Conservation (phyloP, 2,888 invertebrate genomes). For the Cyclophora albipunctata region DNA sequence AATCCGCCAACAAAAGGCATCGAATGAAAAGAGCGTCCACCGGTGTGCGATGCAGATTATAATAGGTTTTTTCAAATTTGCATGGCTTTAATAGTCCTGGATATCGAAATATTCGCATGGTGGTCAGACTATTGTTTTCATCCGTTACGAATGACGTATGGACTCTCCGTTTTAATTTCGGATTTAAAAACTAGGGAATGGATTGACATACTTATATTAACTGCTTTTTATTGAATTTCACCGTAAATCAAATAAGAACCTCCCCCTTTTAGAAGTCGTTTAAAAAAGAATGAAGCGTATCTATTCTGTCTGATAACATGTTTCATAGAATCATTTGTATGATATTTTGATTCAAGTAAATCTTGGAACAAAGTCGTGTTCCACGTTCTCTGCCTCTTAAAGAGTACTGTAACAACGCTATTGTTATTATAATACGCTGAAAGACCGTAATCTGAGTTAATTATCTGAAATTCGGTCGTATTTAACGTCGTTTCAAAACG, state of each 20-base stretch:
- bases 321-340: too few relatives aligned
- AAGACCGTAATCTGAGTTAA: constrained; percentile 68
- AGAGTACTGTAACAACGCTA: too few relatives aligned
- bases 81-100: constrained; percentile 61
- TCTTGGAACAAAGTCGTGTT: too few relatives aligned
- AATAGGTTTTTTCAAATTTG: constrained; percentile 70
- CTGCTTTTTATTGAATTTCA: too few relatives aligned
- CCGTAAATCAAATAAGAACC: too few relatives aligned
- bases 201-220: too few relatives aligned
- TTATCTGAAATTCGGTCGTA: constrained; percentile 67
- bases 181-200: not conserved
- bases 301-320: too few relatives aligned
- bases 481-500: constrained; percentile 64
- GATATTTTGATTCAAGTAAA: too few relatives aligned
- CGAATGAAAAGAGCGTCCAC: constrained; percentile 71
- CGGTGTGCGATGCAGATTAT: constrained; percentile 73
- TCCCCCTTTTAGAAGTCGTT: too few relatives aligned
- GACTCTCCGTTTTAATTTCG: constrained; percentile 19
- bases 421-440: constrained; percentile 31
- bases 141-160: constrained; percentile 28
- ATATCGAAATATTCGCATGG: constrained; percentile 61
- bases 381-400: too few relatives aligned
- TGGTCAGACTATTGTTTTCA: constrained; percentile 53
- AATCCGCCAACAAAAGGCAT: constrained; percentile 71
- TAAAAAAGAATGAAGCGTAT: too few relatives aligned